phyloP scores from a whole-genome alignment of 2,888 invertebrate genomes.

The Eustalomyia histrio region DNA sequence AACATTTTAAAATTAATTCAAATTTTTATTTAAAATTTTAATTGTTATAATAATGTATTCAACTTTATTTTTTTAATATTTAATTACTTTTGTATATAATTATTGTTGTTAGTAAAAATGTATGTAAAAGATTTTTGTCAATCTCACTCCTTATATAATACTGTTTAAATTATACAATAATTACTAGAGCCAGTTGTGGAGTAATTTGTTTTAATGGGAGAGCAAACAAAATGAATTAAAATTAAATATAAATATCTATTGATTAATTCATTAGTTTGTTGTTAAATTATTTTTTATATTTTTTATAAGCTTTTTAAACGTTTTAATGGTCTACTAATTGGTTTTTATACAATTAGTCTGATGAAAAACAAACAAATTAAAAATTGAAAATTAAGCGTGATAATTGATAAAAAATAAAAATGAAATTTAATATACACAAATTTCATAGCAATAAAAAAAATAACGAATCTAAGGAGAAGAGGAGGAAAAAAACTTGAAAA shows the following conservation, averaged over 20 bases:
- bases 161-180: background rate
- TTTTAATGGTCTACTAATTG: slow-evolving; percentile 41
- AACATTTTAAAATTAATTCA: too few relatives aligned
- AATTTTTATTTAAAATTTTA: too few relatives aligned
- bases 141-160: background rate
- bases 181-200: background rate
- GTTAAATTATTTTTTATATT: slow-evolving; percentile 6
- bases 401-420: background rate
- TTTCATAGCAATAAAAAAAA: too few relatives aligned
- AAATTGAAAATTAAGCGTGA: background rate
- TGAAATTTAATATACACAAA: background rate
- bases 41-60: too few relatives aligned
- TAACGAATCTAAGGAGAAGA: too few relatives aligned
- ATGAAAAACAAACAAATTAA: background rate
- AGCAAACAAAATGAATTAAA: background rate
- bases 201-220: background rate
- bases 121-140: too few relatives aligned
- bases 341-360: background rate
- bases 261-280: slow-evolving; percentile 50
- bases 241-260: slow-evolving; percentile 13
- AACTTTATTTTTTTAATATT: too few relatives aligned
- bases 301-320: slow-evolving; percentile 29
- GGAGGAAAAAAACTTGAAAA: too few relatives aligned
- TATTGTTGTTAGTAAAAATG: too few relatives aligned
- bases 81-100: too few relatives aligned